Evolutionary conservation across 2,888 invertebrate species (phyloP).

Genomic region (Tupiocoris notatus): DNA sequence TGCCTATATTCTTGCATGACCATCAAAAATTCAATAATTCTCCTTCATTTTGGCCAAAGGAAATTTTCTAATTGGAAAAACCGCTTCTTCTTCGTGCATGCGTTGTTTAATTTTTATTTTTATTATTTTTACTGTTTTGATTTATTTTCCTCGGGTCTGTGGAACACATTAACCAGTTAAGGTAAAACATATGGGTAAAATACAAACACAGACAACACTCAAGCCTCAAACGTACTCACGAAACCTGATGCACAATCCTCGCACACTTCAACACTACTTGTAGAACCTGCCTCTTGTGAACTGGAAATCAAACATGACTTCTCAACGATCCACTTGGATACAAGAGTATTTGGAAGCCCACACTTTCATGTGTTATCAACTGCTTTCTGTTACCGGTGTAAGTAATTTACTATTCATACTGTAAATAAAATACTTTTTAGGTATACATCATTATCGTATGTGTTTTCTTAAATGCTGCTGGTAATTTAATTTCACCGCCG

Average conservation of each 20-base stretch:
- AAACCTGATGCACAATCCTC: constrained; percentile 32
- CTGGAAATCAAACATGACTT: not conserved
- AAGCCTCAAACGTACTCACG: constrained; percentile 24
- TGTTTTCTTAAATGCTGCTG: not conserved
- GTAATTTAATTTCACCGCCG: not conserved
- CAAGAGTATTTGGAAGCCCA: constrained; percentile 12
- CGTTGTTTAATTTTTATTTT: constrained; percentile 17
- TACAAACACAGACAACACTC: constrained; percentile 10
- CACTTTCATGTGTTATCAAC: constrained; percentile 31
- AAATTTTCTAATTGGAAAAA: not conserved
- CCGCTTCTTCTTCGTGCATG: constrained; percentile 37
- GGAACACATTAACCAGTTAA: not conserved
- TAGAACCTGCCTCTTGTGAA: not conserved
- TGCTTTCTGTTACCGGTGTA: constrained; percentile 32
- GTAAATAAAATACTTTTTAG: constrained; percentile 18
- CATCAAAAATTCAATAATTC: constrained; percentile 35
- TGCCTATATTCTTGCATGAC: constrained; percentile 33
- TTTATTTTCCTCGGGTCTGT: constrained; percentile 28
- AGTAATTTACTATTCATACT: constrained; percentile 16
- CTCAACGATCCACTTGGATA: constrained; percentile 1
- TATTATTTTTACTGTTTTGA: constrained; percentile 13
- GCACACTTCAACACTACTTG: constrained; percentile 26
- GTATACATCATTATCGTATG: constrained; percentile 1
- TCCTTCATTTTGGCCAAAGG: constrained; percentile 39
- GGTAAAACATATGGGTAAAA: not conserved